A percentile compares a stretch with the other conserved stretches of the same genome.
phyloP scores from a whole-genome alignment of 2,888 invertebrate species.

The Volucella inanis region DNA sequence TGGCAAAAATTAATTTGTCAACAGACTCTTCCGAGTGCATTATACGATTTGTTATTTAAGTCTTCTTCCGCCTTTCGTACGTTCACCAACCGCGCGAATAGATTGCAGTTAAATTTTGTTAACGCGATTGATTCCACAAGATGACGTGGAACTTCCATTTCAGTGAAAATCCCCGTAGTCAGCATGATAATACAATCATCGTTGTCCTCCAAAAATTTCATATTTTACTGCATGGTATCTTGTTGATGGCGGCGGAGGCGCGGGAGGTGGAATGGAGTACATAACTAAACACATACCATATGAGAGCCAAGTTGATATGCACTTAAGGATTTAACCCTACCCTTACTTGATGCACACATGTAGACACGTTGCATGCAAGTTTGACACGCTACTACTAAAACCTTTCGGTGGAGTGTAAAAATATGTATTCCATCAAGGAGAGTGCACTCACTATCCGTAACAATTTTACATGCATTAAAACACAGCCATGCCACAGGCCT shows the following conservation, averaged over 20 bases:
- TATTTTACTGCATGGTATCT: background rate
- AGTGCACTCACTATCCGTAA: constrained; percentile 51
- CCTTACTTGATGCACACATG: too few species aligned
- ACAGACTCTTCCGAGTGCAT: constrained; percentile 24
- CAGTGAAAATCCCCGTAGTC: constrained; percentile 4
- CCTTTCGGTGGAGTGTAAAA: constrained; percentile 16
- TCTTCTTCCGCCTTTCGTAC: background rate
- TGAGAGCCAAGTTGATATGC: constrained; percentile 12
- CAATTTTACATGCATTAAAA: constrained; percentile 28
- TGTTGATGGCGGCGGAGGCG: too few species aligned
- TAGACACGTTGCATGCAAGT: background rate
- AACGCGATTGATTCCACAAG: constrained; percentile 1
- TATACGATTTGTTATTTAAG: constrained; percentile 44
- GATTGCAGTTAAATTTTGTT: constrained; percentile 7
- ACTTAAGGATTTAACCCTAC: constrained; percentile 28
- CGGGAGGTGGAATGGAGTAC: too few species aligned
- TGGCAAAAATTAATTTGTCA: constrained; percentile 22
- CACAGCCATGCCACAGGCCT: constrained; percentile 28
- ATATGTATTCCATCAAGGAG: constrained; percentile 21
- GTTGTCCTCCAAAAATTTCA: too few species aligned
- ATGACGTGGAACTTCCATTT: constrained; percentile 11
- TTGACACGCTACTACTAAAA: background rate
- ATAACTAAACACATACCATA: too few species aligned
- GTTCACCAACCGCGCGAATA: background rate
- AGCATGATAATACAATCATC: constrained; percentile 3